Evolutionary conservation across 2,888 invertebrate species (phyloP), one percentile per base, ranked within the genome.

Genomic region (Dendrolimus houi): DNA sequence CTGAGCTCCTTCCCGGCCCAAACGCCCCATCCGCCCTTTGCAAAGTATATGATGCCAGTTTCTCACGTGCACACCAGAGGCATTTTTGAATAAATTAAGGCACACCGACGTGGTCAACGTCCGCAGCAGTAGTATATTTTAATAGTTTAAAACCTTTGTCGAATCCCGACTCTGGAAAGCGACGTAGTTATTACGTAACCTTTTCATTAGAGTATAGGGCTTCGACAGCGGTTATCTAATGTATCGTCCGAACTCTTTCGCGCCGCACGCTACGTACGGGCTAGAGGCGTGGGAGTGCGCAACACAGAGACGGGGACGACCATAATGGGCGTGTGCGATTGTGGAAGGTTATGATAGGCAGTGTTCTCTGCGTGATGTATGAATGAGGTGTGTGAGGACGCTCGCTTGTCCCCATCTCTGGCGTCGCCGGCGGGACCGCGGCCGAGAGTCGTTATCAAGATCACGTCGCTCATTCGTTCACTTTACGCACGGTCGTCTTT

Each of bases 31-130:
- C 90, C 57, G 88, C 93, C 65, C 93, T 96, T 73, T 96, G 96
- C 92, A 97, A 97, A 91, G 93, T 97, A 71, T 97, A 96, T 91
- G 97, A 96, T 85, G 94, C 94, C 81, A 96, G 95, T 78, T 96
- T 96, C 88, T 93, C 94, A 68, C 95, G 95, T 92, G 93, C 93
- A 80, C 93, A 93, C 79, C 90, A 89, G 83, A 85, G 87, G 85
- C 91, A 91, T 80, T 91, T 91, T 77, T 91, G 83, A 87, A 73
- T 75, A 68, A 60, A 65, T 61, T 70, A 69, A 79, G 77, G 71
- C 69, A 73, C 78, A 81, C 83, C 78, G 80, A 84, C 86, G 85
- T 82, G 81, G 83, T 81, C 77, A 77, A 74, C 85, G 81, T 86
- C 76, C 83, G 87, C 90, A 89, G 89, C 88, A 89, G 81, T 90